phyloP scores from a whole-genome alignment of 2,797 vertebrate species.

The Emys orbicularis region DNA sequence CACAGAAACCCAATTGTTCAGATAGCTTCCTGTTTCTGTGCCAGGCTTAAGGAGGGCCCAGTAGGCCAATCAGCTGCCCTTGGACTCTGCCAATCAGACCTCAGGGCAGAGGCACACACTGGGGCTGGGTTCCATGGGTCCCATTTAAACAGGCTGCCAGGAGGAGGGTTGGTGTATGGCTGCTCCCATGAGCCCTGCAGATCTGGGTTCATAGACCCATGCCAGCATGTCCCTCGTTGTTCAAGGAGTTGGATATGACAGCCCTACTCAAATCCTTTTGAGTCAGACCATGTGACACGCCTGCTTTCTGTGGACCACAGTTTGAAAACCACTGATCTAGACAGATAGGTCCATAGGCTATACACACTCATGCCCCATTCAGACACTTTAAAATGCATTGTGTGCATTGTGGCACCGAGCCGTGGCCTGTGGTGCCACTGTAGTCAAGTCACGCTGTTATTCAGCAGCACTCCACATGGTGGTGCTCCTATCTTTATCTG shows the following conservation, averaged over 20 bases:
- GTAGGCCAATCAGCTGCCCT: background rate
- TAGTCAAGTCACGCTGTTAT: background rate
- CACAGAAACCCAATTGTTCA: background rate
- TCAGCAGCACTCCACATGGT: background rate
- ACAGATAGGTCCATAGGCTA: background rate
- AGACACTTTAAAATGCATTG: background rate
- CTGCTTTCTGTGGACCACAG: background rate
- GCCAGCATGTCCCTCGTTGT: background rate
- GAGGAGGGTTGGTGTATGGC: background rate
- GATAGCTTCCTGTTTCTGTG: background rate
- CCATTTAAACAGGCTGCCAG: background rate
- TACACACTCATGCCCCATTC: background rate
- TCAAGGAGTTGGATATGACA: background rate
- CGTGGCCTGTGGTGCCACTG: background rate
- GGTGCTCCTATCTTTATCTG: background rate
- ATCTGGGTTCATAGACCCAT: background rate
- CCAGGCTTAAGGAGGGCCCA: background rate
- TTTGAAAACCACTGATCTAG: background rate
- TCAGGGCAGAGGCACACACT: background rate
- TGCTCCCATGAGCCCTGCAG: background rate
- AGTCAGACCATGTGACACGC: background rate
- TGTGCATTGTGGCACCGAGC: background rate
- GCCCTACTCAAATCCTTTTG: background rate
- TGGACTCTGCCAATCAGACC: background rate
- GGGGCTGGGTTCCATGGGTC: background rate